Evolutionary conservation across 2,888 invertebrate genomes (phyloP), one percentile per base, ranked within the genome.

Genomic region (Leptopterna dolabrata): DNA sequence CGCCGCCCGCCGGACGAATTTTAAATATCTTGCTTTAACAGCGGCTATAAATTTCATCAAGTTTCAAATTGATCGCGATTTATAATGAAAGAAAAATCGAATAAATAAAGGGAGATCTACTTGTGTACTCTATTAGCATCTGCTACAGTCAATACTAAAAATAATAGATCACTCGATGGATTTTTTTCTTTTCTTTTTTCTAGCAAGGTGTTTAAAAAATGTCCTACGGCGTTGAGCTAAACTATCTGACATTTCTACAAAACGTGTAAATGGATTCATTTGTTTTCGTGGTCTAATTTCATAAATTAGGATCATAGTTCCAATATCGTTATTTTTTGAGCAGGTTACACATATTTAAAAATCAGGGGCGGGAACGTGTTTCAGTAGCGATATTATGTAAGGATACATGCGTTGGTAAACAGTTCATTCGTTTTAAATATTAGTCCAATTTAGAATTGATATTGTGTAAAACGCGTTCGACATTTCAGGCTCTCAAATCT

Each of bases 301-400:
- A 76, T 36, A 36, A 55, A 43, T 36, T 76, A 78, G 78, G 78
- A 45, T 78, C 78, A 78, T 78, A 30, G 55, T 81, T 81, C 55
- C 27, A 81, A 14, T 19, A 55, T 81, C 41, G 41, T 76, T 41
- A 19, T 29, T 30, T 30, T 81, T 81, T 81, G 81, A 81, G 81
- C 81, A 81, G 81, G 55, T 78, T 78, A 45, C 55, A 81, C 11
- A 27, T 80, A 47, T 78, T 45, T 24, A 6, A 29, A 81, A 80
- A 55, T 3, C 24, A 24, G 63, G 81, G 55, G 81, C 27, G 78
- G 78, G 51, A 80, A 80, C 51, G 47, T 81, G 41, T 41, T 78
- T 45, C 19, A 14, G 71, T 73, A 73, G 63, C 63, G 63, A 24
- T 27, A 63, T 19, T 55, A 24, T 6, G 24, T n/a, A 73, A n/a